phyloP scores from a whole-genome alignment of 35 echinoderm and acorn worm species.

The Acanthaster planci region DNA sequence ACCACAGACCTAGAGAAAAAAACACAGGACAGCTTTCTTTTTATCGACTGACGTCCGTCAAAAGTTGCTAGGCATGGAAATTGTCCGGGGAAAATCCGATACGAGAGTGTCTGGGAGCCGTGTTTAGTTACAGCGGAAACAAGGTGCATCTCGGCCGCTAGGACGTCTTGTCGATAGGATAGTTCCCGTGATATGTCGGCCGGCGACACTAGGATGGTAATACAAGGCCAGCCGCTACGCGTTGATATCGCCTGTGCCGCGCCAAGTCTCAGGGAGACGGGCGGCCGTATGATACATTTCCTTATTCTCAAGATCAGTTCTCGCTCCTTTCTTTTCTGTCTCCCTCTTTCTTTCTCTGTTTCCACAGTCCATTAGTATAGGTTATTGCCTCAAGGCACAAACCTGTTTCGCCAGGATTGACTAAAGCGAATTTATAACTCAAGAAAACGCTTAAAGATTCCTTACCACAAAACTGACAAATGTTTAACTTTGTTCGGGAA shows the following conservation, averaged over 20 bases:
- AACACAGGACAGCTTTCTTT: slow-evolving; percentile 9
- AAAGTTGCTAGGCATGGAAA: slow-evolving; percentile 22
- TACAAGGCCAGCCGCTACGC: background rate
- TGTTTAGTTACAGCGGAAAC: slow-evolving; percentile 14
- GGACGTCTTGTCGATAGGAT: slow-evolving; percentile 19
- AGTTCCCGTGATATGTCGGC: background rate
- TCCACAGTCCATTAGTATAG: slow-evolving; percentile 2
- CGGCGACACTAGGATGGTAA: slow-evolving; percentile 1
- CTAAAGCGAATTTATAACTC: too few species aligned
- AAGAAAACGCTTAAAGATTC: too few species aligned
- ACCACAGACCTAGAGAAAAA: background rate
- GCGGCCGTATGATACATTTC: background rate
- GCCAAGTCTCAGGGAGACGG: too few species aligned
- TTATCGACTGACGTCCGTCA: slow-evolving; percentile 26
- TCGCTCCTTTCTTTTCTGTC: too few species aligned
- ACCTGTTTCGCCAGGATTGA: background rate
- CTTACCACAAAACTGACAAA: too few species aligned
- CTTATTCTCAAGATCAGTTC: background rate
- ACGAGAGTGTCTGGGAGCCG: background rate
- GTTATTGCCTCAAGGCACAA: background rate
- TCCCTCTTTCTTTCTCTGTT: background rate
- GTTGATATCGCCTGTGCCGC: background rate
- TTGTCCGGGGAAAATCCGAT: slow-evolving; percentile 22
- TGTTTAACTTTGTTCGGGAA: too few species aligned
- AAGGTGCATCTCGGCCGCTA: background rate